Percentiles rank a stretch among this genome's conserved stretches.
These are phyloP conservation scores for Habropoda laboriosa DNA, from an alignment of 1,140 invertebrate species.

Conservation along the genomic window DNA sequence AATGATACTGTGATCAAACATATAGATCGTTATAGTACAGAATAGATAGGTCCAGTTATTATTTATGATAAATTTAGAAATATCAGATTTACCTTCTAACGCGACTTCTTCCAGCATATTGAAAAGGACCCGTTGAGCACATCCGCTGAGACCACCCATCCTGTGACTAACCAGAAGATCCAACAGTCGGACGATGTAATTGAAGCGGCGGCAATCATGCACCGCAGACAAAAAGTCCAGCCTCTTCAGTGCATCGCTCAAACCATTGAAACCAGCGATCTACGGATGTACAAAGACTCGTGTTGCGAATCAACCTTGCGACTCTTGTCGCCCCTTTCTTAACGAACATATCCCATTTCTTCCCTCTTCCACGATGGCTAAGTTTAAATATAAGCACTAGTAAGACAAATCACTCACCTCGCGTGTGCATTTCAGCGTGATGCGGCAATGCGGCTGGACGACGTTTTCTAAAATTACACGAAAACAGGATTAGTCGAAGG, in stretches of 20 bases:
- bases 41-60: background rate
- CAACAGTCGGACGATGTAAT: conserved; percentile 97
- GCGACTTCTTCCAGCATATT: conserved; percentile 97
- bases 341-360: conserved; percentile 52
- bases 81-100: conserved; percentile 88
- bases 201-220: conserved; percentile 95
- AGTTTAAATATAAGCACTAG: conserved; percentile 71
- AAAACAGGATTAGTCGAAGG: background rate
- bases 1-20: conserved; percentile 86
- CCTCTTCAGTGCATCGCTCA: conserved; percentile 96
- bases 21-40: background rate
- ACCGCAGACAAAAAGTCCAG: conserved; percentile 97
- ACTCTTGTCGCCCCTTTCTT: conserved; percentile 37
- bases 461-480: conserved; percentile 79
- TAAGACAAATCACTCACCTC: conserved; percentile 86
- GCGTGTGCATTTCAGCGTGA: conserved; percentile 94
- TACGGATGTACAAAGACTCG: conserved; percentile 75
- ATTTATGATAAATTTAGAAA: background rate
- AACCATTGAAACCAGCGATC: conserved; percentile 96
- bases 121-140: conserved; percentile 95
- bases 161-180: conserved; percentile 90
- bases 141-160: conserved; percentile 90
- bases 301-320: background rate
- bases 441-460: conserved; percentile 94
- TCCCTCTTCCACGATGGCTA: conserved; percentile 54